phyloP scores from a whole-genome alignment of 2,113 vertebrate species.

The Catharus minimus region DNA sequence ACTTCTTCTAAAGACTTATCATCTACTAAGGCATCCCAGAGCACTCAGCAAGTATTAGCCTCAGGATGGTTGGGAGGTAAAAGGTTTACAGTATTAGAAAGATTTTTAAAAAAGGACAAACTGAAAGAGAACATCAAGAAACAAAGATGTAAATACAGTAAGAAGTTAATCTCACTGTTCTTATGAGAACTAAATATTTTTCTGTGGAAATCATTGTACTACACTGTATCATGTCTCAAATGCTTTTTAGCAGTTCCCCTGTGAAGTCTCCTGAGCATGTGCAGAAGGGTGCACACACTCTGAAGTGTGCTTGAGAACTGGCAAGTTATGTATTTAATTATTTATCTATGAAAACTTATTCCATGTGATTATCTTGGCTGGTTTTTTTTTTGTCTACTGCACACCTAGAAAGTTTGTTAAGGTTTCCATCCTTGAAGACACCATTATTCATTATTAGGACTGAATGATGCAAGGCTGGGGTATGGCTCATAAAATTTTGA shows the following conservation, averaged over 20 bases:
- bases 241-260: not conserved
- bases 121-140: not conserved
- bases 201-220: not conserved
- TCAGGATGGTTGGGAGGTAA: not conserved
- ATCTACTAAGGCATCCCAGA: not conserved
- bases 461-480: not conserved
- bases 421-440: not conserved
- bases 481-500: not conserved
- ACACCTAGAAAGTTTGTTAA: not conserved
- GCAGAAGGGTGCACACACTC: not conserved
- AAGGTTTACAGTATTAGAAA: slow-evolving; percentile 17
- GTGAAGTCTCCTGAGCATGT: not conserved
- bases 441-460: too few species aligned
- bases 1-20: not conserved
- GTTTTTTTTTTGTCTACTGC: not conserved
- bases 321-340: not conserved
- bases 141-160: not conserved
- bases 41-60: not conserved
- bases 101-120: not conserved
- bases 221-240: not conserved
- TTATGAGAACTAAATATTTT: not conserved
- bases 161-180: not conserved
- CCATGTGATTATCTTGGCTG: not conserved
- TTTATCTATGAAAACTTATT: not conserved
- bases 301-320: not conserved